These are phyloP conservation scores for Oceanites oceanicus DNA, from an alignment of 2,113 vertebrate species.

Conservation along the genomic window DNA sequence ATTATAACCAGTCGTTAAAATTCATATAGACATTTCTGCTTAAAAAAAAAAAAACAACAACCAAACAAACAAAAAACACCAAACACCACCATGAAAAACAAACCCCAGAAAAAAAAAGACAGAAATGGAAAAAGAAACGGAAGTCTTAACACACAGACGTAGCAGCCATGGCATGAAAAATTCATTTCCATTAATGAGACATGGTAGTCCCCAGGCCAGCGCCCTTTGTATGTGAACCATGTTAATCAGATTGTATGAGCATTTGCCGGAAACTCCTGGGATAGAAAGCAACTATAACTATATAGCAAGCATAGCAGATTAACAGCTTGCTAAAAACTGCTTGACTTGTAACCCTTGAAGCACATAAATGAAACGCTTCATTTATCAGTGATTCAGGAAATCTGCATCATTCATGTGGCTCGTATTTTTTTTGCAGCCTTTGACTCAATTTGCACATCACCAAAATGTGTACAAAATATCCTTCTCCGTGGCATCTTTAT, in stretches of 20 bases:
- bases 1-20: conserved; percentile 3
- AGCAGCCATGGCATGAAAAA: conserved; percentile 61
- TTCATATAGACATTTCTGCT: background rate
- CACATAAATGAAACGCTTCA: background rate
- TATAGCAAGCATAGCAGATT: conserved; percentile 62
- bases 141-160: conserved; percentile 37
- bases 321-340: conserved; percentile 69
- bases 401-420: background rate
- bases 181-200: conserved; percentile 72
- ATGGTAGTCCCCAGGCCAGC: conserved; percentile 65
- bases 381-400: too few species aligned
- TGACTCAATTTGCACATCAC: background rate
- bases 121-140: background rate
- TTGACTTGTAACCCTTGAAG: conserved; percentile 73
- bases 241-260: conserved; percentile 74
- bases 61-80: background rate
- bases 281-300: conserved; percentile 50
- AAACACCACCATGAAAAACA: background rate
- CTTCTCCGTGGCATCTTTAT: background rate
- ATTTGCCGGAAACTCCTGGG: conserved; percentile 66
- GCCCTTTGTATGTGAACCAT: conserved; percentile 65
- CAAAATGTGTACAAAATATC: background rate
- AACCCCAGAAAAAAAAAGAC: background rate
- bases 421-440: background rate
- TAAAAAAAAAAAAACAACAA: background rate